Base-by-base conservation (phyloP, 2,113 vertebrate species). In the Tyrannus savana region DNA sequence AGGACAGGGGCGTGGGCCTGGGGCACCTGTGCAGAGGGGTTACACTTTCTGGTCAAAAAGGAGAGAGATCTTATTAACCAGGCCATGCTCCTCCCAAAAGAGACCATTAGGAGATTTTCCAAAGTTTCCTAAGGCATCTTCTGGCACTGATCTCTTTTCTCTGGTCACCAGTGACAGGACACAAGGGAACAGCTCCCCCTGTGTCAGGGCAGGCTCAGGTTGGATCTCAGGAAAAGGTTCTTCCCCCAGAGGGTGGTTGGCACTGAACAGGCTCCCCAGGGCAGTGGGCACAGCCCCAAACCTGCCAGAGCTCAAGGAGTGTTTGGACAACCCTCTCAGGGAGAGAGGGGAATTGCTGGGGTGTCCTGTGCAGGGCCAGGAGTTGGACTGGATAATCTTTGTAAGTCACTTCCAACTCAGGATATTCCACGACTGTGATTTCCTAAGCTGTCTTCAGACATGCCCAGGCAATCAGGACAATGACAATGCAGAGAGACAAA, bases 281-380 rank as follows among this genome's bases (percentile, higher is more conserved):
- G 79, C 41, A 68, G 52, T 7, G 62, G n/a, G 2, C 30, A 76
- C 0, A 0, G 35, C 35, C 18, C 35, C 56, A 19, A 14, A 7
- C 14, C 30, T 76, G 56, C 18, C 64, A 77, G 27, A 90, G 56
- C 27, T 77, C 22, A 14, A 49, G 55, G 23, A 46, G 52, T 0
- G 3, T 30, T 52, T 67, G 53, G 39, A 68, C 14, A 67, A 7
- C 3, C 14, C 11, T n/a, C 44, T 49, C 9, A 68, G 21, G 30
- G 39, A 82, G 7, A 41, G 41, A 10, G 22, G 42, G 49, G 22
- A 35, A 71, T 28, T 71, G 18, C 7, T 77, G 56, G 31, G 25
- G 31, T 37, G 31, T 17, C 47, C 52, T 77, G 31, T 49, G 56
- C 63, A 84, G 56, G 55, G 41, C 41, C 72, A 56, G 56, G 31